Evolutionary conservation across 2,113 vertebrate species (phyloP), one percentile per base, ranked within the genome.

Genomic region (Taxidea taxus): DNA sequence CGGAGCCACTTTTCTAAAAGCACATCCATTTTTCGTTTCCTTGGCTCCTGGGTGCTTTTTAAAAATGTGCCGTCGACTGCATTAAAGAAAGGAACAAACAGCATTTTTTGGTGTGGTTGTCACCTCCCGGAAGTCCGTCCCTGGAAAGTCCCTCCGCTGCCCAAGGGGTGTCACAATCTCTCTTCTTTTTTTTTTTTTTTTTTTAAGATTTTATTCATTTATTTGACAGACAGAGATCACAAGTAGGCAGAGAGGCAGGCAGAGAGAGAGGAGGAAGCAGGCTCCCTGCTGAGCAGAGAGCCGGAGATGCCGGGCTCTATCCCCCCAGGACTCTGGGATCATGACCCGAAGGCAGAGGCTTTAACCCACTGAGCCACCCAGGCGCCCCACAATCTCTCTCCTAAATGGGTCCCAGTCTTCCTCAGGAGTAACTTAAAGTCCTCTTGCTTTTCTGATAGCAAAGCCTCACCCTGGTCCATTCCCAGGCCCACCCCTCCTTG

Each of bases 401-500:
- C 80, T 85, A 70, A 25, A 68, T 51, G 49, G 54, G 39, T 82
- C 16, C 44, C 75, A n/a, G 72, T 58, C 18, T 66, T 74, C 34
- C 37, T 31, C 31, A 6, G 31, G 42, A 42, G 31, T 6, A 70
- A 87, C 8, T 81, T 75, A 39, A 88, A 29, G 34, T n/a, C 31
- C 20, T 89, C 34, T 83, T 70, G 90, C 37, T 70, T 83, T 20
- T 2, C 3, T 8, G 56, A 29, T 18, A 84, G 7, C 58, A 11
- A 60, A 60, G 60, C 47, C 29, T 91, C 58, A 44, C 37, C 2
- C 34, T 14, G 42, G 62, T 70, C 42, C 34, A 42, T 27, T 42
- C 1, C 44, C 25, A 6, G 0, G 0, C 15, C 34, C 29, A 47
- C 10, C 23, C 34, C 13, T 34, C 9, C 13, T 27, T 72, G 31